phyloP scores from a whole-genome alignment of 2,113 vertebrate genomes.

The Mobula hypostoma region DNA sequence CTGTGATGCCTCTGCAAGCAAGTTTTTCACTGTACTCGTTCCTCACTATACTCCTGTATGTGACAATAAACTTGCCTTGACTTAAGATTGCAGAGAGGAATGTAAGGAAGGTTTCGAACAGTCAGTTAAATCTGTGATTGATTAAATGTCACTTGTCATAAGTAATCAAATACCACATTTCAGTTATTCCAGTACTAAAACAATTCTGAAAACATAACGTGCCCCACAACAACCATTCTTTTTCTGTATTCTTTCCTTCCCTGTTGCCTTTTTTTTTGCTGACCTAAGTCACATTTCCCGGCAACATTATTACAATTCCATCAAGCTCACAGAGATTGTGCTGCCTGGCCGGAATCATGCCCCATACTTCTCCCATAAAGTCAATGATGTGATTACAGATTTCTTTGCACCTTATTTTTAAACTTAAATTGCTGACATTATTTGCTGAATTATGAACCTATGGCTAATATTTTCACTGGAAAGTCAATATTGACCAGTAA shows the following conservation, averaged over 20 bases:
- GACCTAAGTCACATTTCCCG: slow-evolving; percentile 22
- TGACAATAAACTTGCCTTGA: too few relatives aligned
- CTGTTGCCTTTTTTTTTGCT: slow-evolving; percentile 26
- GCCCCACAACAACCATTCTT: neutral
- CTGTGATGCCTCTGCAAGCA: too few relatives aligned
- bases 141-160: slow-evolving; percentile 19
- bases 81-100: neutral
- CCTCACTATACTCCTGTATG: too few relatives aligned
- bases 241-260: neutral
- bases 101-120: neutral
- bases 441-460: slow-evolving; percentile 53
- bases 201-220: slow-evolving; percentile 8
- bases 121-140: neutral
- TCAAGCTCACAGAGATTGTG: neutral
- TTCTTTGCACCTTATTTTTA: slow-evolving; percentile 3
- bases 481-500: slow-evolving; percentile 62
- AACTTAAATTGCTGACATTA: slow-evolving; percentile 35
- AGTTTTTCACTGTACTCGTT: too few relatives aligned
- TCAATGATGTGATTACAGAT: slow-evolving; percentile 31
- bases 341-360: slow-evolving; percentile 18
- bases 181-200: neutral
- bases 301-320: slow-evolving; percentile 29
- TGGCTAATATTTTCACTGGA: slow-evolving; percentile 57
- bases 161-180: slow-evolving; percentile 9
- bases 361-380: slow-evolving; percentile 8